Evolutionary conservation across 2,888 invertebrate species (phyloP).

Genomic region (Busseola fusca): DNA sequence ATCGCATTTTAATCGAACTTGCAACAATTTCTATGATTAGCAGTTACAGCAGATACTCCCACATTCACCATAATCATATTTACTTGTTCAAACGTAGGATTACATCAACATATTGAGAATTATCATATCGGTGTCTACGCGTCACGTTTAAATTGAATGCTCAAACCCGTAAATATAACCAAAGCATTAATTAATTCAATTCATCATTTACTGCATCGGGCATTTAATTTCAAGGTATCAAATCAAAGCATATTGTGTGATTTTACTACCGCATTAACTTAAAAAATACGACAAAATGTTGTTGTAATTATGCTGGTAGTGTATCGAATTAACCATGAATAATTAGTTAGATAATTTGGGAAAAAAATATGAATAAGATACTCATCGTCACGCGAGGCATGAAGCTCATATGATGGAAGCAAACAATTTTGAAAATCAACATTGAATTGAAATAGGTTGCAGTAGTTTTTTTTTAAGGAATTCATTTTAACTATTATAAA

Average conservation of each 20-base stretch:
- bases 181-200: conserved; percentile 6
- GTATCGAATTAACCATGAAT: conserved; percentile 27
- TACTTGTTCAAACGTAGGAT: conserved; percentile 7
- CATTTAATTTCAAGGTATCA: conserved; percentile 34
- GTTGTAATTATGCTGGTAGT: conserved; percentile 7
- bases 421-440: conserved; percentile 12
- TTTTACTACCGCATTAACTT: conserved; percentile 12
- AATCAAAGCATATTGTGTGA: conserved; percentile 8
- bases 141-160: conserved; percentile 2
- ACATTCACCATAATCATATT: conserved; percentile 9
- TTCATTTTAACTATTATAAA: too few relatives aligned
- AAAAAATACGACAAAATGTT: conserved; percentile 23
- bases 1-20: background rate
- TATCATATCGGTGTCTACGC: background rate
- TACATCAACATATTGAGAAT: background rate
- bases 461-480: background rate
- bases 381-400: conserved; percentile 40
- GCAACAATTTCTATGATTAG: background rate
- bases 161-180: conserved; percentile 1
- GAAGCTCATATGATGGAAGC: conserved; percentile 28
- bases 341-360: conserved; percentile 41
- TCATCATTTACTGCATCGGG: background rate
- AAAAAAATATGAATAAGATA: conserved; percentile 42
- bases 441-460: conserved; percentile 2
- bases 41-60: too few relatives aligned